Conservation (phyloP, 2,113 vertebrate genomes). For the Bungarus multicinctus region DNA sequence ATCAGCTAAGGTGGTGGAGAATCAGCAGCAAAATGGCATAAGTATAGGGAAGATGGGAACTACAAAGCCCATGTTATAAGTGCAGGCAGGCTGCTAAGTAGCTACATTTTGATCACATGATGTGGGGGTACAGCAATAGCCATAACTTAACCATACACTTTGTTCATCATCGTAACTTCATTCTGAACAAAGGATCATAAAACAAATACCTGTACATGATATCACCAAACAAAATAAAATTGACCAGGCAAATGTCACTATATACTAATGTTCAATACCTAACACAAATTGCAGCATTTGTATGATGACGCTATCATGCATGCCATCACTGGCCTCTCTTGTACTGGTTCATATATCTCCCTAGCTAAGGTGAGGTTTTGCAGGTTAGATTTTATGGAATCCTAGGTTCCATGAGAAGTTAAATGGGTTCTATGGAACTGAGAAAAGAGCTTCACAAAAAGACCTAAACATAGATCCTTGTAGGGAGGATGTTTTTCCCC, state of each 20-base stretch:
- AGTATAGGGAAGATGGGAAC: not conserved
- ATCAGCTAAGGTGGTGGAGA: not conserved
- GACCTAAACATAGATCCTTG: not conserved
- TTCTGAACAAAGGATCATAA: not conserved
- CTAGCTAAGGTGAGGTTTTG: not conserved
- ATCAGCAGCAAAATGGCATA: not conserved
- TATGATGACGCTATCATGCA: not conserved
- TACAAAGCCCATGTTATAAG: not conserved
- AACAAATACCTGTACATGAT: not conserved
- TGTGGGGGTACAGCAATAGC: not conserved
- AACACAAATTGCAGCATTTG: not conserved
- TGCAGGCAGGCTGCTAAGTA: not conserved
- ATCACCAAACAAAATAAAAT: not conserved
- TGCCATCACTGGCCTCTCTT: not conserved
- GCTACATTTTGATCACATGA: not conserved
- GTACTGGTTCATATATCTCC: not conserved
- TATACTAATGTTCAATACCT: not conserved
- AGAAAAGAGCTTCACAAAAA: not conserved
- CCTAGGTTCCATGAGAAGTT: not conserved
- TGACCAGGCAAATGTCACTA: not conserved
- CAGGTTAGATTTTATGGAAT: not conserved
- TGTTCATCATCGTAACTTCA: not conserved
- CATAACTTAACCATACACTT: not conserved
- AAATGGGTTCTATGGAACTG: not conserved
- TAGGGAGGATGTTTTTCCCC: not conserved